phyloP scores from a whole-genome alignment of 2,113 vertebrate species.

The Lagenorhynchus albirostris region DNA sequence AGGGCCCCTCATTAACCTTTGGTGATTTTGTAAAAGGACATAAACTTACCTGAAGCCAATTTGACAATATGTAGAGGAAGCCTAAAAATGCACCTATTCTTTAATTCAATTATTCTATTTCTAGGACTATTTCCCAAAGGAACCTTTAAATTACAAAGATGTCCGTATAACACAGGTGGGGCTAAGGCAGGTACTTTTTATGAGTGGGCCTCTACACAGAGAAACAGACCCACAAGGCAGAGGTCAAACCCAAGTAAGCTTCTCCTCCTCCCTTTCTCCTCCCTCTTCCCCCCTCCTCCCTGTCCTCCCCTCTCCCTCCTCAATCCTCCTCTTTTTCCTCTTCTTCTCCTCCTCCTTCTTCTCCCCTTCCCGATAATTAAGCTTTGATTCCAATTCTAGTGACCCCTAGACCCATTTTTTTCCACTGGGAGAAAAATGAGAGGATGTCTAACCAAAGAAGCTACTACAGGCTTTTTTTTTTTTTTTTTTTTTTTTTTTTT shows the following conservation, averaged over 20 bases:
- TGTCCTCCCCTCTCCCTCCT: background rate
- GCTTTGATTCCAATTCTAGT: background rate
- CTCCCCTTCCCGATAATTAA: background rate
- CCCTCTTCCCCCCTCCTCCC: no score
- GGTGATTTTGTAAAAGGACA: background rate
- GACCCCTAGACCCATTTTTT: background rate
- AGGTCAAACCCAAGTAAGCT: background rate
- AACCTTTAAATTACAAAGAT: background rate
- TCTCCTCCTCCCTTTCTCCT: no score
- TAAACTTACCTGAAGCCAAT: background rate
- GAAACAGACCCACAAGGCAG: background rate
- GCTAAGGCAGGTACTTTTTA: background rate
- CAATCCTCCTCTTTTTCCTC: no score
- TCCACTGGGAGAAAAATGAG: background rate
- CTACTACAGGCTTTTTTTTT: background rate
- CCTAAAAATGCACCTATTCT: background rate
- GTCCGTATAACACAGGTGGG: background rate
- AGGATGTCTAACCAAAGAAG: background rate
- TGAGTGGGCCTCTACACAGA: background rate
- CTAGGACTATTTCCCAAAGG: background rate
- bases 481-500: no score
- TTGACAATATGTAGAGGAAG: background rate
- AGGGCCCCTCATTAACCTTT: background rate
- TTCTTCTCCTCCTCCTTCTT: background rate
- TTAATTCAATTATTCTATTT: background rate